These are phyloP conservation scores for Phaethornis superciliosus DNA, from an alignment of 2,113 vertebrate genomes.

Conservation along the genomic window DNA sequence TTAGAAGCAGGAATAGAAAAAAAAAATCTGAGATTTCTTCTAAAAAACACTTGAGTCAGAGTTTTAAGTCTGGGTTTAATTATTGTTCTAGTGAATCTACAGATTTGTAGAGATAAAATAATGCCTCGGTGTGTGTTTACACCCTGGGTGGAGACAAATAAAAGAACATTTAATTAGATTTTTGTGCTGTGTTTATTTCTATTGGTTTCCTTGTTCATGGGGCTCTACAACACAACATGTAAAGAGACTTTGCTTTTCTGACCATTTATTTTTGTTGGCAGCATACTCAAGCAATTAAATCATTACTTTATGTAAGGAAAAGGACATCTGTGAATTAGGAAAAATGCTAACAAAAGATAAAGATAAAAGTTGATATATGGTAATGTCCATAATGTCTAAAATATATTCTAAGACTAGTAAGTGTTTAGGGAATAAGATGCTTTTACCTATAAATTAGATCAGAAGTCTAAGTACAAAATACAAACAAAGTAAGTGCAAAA, in stretches of 20 bases:
- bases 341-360: not conserved
- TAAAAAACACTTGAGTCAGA: slow-evolving; percentile 53
- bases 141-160: slow-evolving; percentile 71
- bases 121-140: slow-evolving; percentile 59
- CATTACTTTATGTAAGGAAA: not conserved
- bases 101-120: slow-evolving; percentile 56
- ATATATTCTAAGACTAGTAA: not conserved
- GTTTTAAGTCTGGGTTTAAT: slow-evolving; percentile 71
- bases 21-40: slow-evolving; percentile 35
- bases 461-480: not conserved
- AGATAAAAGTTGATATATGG: not conserved
- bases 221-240: slow-evolving; percentile 44
- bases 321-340: not conserved
- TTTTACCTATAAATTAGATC: not conserved
- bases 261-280: not conserved
- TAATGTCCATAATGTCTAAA: not conserved
- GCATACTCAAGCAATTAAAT: not conserved
- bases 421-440: not conserved
- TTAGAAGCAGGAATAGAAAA: slow-evolving; percentile 60
- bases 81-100: slow-evolving; percentile 55
- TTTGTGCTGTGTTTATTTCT: slow-evolving; percentile 65
- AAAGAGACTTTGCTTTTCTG: slow-evolving; percentile 11
- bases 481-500: not conserved
- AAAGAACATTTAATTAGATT: slow-evolving; percentile 72
- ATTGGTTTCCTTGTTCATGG: slow-evolving; percentile 54